These are phyloP conservation scores for Chelon auratus DNA, from an alignment of 2,797 vertebrate genomes.

Conservation along the genomic window DNA sequence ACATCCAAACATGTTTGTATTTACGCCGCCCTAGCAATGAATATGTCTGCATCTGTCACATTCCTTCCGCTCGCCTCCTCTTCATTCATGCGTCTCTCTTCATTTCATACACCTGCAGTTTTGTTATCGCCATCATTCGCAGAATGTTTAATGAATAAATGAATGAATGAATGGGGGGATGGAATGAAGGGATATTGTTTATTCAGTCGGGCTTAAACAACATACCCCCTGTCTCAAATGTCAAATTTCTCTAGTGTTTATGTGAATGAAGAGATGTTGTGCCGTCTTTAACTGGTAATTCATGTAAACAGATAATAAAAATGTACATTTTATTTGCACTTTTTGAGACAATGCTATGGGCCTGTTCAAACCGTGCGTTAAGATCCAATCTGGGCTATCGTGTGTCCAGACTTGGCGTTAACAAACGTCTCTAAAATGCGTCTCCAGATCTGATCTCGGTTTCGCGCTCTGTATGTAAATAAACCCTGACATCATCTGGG, in stretches of 20 bases:
- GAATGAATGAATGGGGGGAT: background rate
- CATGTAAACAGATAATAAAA: background rate
- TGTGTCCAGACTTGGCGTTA: too few relatives aligned
- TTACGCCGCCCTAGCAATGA: background rate
- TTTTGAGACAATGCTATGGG: too few relatives aligned
- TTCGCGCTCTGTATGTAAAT: too few relatives aligned
- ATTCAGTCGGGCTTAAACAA: background rate
- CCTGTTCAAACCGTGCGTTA: too few relatives aligned
- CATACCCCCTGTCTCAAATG: background rate
- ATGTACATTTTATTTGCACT: background rate
- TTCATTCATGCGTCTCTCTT: conserved; percentile 2
- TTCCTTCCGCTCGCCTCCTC: conserved; percentile 1
- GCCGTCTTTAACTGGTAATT: background rate
- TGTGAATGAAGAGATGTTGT: background rate
- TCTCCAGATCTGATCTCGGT: too few relatives aligned
- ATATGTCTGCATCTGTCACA: conserved; percentile 9
- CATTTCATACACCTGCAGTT: background rate
- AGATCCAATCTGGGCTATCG: too few relatives aligned
- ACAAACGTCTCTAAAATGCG: too few relatives aligned
- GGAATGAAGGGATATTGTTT: background rate
- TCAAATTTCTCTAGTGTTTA: background rate
- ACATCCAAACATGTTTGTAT: conserved; percentile 10
- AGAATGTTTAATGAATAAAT: background rate
- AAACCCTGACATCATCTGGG: too few relatives aligned
- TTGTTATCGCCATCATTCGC: background rate